A percentile compares a stretch with the other conserved stretches of the same genome.
Evolutionary conservation across 2,888 invertebrate species (phyloP).

Genomic region (Copidosoma aretas): DNA sequence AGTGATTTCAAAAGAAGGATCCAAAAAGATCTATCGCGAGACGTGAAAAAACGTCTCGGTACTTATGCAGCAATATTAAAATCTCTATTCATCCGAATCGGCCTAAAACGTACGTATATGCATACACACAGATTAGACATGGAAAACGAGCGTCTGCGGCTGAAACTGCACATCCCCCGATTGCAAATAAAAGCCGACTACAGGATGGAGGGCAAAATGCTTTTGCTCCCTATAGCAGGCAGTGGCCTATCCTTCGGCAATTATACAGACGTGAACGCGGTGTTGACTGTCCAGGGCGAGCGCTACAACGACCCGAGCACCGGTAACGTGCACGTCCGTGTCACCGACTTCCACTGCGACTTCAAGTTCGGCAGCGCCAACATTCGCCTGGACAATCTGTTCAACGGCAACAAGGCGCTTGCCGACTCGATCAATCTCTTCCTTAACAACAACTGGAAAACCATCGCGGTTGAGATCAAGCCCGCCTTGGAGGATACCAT

Average conservation of each 20-base stretch:
- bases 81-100: too few species aligned
- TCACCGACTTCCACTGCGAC: conserved; percentile 71
- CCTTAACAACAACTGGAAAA: conserved; percentile 80
- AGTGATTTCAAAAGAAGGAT: too few species aligned
- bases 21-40: too few species aligned
- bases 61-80: too few species aligned
- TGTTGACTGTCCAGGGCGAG: conserved; percentile 69
- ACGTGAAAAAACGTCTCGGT: too few species aligned
- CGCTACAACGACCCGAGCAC: conserved; percentile 61
- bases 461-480: conserved; percentile 74
- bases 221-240: conserved; percentile 78
- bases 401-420: conserved; percentile 70
- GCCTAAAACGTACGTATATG: too few species aligned
- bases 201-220: conserved; percentile 71
- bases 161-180: conserved; percentile 71
- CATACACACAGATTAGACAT: conserved; percentile 65
- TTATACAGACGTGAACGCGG: conserved; percentile 74
- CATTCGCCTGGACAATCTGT: conserved; percentile 74
- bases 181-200: conserved; percentile 72
- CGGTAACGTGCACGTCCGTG: conserved; percentile 64
- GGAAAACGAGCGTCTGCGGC: conserved; percentile 66
- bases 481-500: conserved; percentile 73
- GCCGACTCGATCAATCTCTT: conserved; percentile 78
- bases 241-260: conserved; percentile 72
- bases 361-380: conserved; percentile 73